Evolutionary conservation across 2,797 vertebrate species (phyloP), one percentile per base, ranked within the genome.

Genomic region (Lacerta agilis): DNA sequence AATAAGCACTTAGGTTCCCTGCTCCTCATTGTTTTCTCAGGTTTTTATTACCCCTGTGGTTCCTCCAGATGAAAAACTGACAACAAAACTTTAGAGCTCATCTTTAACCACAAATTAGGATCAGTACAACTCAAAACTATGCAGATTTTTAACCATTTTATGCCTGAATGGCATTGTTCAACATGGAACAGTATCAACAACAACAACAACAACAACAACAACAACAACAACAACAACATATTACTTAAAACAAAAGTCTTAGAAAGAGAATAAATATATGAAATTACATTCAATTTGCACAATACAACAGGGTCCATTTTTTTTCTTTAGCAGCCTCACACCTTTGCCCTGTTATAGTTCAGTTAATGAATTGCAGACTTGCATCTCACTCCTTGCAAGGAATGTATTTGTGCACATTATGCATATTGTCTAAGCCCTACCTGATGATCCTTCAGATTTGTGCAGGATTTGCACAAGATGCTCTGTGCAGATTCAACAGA

Each of bases 21-120:
- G 29, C n/a, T 18, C 36, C 80, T 88, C 38, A 79, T 55, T 88
- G 79, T 94, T 96, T 94, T 86, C 85, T 92, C 83, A 91, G 90
- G 86, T 9, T 94, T 93, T 91, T 91, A 85, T 88, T 88, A 86
- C 41, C n/a, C 45, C 17, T 5, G 4, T 45, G 76, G 69, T 73
- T 77, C 55, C 89, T 7, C 10, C 29, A 82, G 45, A n/a, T 61
- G 43, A 90, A 86, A 89, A 88, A 91, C 76, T 71, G 88, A 55
- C 8, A 82, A 3, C 4, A 83, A 91, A 92, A 4, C n/a, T 38
- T 87, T 0, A 0, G 88, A 58, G 64, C 27, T 76, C 87, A 82
- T 82, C 1, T n/a, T 43, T 18, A 72, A 0, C 0, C 9, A 83
- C 72, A 82, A 86, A 82, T 7, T 11, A 90, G 29, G 36, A 87